Percentiles rank a stretch among this genome's conserved stretches.
These are phyloP conservation scores for Indri indri DNA, from an alignment of 2,113 vertebrate species.

Conservation along the genomic window DNA sequence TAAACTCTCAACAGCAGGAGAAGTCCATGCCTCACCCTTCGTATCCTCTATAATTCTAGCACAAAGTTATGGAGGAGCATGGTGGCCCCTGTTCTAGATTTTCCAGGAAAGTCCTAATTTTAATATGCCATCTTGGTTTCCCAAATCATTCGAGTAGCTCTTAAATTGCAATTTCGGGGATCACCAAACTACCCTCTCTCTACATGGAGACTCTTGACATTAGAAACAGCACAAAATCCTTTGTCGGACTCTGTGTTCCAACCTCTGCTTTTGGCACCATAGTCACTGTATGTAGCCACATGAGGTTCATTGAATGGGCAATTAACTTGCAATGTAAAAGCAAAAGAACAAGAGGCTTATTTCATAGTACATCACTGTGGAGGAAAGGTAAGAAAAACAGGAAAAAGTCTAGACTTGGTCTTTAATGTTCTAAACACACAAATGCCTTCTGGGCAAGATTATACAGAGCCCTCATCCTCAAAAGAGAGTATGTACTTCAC, in stretches of 20 bases:
- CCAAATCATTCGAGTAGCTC: background rate
- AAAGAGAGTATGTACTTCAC: background rate
- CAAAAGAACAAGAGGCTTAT: background rate
- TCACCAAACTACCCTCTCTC: background rate
- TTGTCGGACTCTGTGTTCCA: background rate
- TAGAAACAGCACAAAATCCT: background rate
- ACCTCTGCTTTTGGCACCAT: background rate
- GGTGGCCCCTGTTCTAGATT: background rate
- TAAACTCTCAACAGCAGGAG: background rate
- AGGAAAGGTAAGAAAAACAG: slow-evolving; percentile 34
- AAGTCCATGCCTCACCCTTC: background rate
- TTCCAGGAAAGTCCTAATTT: background rate
- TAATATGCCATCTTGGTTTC: background rate
- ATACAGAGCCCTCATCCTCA: background rate
- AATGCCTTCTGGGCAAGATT: background rate
- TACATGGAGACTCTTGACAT: background rate
- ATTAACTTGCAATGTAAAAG: background rate
- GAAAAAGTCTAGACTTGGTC: background rate
- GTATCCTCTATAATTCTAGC: background rate
- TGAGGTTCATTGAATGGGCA: background rate
- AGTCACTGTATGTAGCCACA: background rate
- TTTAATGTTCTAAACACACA: slow-evolving; percentile 27
- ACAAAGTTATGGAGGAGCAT: background rate
- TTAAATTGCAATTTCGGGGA: background rate
- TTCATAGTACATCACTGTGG: background rate